Evolutionary conservation across 2,797 vertebrate species (phyloP), one percentile per base, ranked within the genome.

Genomic region (Meda fulgida): DNA sequence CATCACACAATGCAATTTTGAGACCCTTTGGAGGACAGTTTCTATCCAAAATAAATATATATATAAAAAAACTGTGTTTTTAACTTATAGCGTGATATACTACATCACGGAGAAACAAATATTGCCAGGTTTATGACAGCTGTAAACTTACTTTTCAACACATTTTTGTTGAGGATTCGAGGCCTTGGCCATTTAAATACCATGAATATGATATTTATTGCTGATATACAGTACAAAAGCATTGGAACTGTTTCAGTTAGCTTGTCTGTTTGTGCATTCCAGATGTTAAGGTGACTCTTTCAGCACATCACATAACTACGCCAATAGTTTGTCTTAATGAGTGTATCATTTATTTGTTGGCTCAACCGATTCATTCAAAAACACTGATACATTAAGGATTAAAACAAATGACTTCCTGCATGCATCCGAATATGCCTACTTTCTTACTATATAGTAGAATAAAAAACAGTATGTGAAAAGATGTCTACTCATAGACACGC

Each of bases 61-160:
- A 18, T 13, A 19, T 21, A 34, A 63, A n/a, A 8, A 69, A 40
- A 13, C 2, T 7, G 18, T 29, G 18, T 78, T 31, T 79, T 43
- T 43, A 26, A 78, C 4, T 23, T 76, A n/a, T 65, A 63, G 18
- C 38, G 5, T 36, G 4, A 65, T 51, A n/a, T 65, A 83, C 40
- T 65, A 31, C 70, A 51, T 66, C 8, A 4, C 70, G 58, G 29
- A 65, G 40, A 31, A 48, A 34, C 55, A 65, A 63, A 73, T 80
- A 38, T 53, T 82, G 40, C 63, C 29, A 34, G 58, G 14, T 82
- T 82, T 73, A 73, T 48, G 31, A 2, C 55, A n/a, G 80, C 69
- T 26, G 60, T 73, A 73, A 82, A 73, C 13, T 46, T 43, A 73
- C 11, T 23, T 31, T 51, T 82, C 38, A 31, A 40, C 53, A 78